Evolutionary conservation across 1,140 invertebrate species (phyloP).

Genomic region (Pogonomyrmex californicus): DNA sequence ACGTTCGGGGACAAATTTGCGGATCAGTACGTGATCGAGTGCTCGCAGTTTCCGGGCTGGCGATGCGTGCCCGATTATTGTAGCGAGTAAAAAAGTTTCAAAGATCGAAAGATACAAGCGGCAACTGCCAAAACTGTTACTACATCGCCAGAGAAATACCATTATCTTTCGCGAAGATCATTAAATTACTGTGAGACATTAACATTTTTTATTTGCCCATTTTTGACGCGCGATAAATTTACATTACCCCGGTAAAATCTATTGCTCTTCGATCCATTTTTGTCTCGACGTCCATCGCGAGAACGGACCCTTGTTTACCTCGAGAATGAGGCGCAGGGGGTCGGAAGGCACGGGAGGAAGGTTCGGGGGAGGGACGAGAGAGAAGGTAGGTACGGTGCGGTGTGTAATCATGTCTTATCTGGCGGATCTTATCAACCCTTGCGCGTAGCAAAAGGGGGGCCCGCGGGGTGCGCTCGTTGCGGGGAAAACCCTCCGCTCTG

Average conservation of each 20-base stretch:
- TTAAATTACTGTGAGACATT: background rate
- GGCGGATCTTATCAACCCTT: conserved; percentile 78
- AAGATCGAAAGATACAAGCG: conserved; percentile 6
- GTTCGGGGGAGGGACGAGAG: conserved; percentile 18
- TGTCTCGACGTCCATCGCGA: conserved; percentile 40
- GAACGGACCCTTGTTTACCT: conserved; percentile 52
- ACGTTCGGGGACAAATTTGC: conserved; percentile 48
- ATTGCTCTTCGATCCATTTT: conserved; percentile 49
- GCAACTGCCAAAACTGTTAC: conserved; percentile 12
- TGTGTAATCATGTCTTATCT: conserved; percentile 86
- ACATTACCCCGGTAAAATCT: background rate
- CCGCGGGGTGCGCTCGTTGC: conserved; percentile 64
- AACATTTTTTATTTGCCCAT: background rate
- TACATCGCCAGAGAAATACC: background rate
- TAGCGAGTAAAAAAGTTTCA: background rate
- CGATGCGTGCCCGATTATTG: conserved; percentile 12
- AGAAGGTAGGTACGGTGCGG: conserved; percentile 73
- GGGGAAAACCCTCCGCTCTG: conserved; percentile 56
- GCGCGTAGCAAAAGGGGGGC: conserved; percentile 78
- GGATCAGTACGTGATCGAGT: conserved; percentile 47
- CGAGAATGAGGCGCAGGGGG: conserved; percentile 43
- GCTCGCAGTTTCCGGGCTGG: conserved; percentile 22
- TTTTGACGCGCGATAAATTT: background rate
- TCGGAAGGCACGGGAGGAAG: conserved; percentile 26
- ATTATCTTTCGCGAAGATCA: background rate